phyloP scores from a whole-genome alignment of 2,888 invertebrate species.

The Apamea sordens region DNA sequence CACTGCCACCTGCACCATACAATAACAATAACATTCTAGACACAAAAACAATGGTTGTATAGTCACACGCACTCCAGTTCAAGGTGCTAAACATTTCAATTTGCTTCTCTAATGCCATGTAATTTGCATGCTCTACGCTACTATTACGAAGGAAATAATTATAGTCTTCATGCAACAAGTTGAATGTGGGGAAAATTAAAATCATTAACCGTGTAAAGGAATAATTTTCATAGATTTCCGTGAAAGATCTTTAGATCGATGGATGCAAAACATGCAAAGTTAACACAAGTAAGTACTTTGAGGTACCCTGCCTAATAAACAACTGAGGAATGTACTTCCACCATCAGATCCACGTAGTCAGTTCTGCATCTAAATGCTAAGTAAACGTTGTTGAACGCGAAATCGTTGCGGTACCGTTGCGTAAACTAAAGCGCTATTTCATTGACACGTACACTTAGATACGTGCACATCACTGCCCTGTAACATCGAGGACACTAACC shows the following conservation, averaged over 20 bases:
- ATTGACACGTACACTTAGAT: constrained; percentile 55
- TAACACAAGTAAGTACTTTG: constrained; percentile 17
- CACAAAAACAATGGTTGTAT: constrained; percentile 3
- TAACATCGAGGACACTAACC: constrained; percentile 79
- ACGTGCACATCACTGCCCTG: constrained; percentile 44
- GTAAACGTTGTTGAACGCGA: constrained; percentile 41
- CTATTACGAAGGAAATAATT: constrained; percentile 54
- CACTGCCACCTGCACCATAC: constrained; percentile 89
- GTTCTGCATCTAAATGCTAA: constrained; percentile 41
- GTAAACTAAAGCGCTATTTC: constrained; percentile 50
- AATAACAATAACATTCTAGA: constrained; percentile 19
- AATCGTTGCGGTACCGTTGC: constrained; percentile 52
- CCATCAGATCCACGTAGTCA: constrained; percentile 25
- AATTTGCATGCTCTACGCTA: constrained; percentile 55
- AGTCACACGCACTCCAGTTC: constrained; percentile 19
- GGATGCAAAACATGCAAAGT: constrained; percentile 56
- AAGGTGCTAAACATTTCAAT: constrained; percentile 55
- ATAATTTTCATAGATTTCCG: constrained; percentile 48
- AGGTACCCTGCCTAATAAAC: constrained; percentile 29
- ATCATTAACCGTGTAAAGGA: constrained; percentile 52
- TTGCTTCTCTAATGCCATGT: constrained; percentile 42
- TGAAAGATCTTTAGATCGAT: constrained; percentile 40
- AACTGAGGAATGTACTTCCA: constrained; percentile 1
- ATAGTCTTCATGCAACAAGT: constrained; percentile 58
- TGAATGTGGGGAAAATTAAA: constrained; percentile 41